These are phyloP conservation scores for Corythaixoides concolor DNA, from an alignment of 2,113 vertebrate species.

Conservation along the genomic window DNA sequence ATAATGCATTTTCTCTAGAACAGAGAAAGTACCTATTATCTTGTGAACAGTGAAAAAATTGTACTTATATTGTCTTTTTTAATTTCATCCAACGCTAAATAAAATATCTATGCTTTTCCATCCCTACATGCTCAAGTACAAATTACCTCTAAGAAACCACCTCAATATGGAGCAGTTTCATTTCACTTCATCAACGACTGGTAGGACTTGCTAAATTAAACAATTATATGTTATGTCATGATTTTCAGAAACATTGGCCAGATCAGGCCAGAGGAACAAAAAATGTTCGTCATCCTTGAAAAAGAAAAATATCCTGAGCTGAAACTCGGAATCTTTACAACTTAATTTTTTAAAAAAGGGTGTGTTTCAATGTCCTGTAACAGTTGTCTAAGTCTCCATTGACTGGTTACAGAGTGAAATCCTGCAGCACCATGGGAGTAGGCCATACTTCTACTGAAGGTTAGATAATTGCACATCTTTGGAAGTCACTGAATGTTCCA, in stretches of 20 bases:
- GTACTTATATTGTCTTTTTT: not conserved
- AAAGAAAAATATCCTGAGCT: not conserved
- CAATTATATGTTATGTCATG: not conserved
- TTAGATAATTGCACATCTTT: not conserved
- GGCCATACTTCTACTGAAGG: not conserved
- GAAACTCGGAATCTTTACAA: not conserved
- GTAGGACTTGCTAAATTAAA: not conserved
- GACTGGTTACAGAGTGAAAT: not conserved
- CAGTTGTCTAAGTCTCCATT: not conserved
- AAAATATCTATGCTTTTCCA: not conserved
- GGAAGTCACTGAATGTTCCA: not conserved
- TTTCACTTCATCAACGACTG: not conserved
- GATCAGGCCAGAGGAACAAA: not conserved
- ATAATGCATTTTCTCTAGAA: not conserved
- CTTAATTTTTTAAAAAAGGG: not conserved
- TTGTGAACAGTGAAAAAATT: not conserved
- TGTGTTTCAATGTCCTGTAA: not conserved
- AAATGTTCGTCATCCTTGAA: not conserved
- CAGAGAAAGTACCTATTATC: not conserved
- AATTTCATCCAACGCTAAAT: not conserved
- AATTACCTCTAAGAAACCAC: not conserved
- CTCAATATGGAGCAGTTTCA: not conserved
- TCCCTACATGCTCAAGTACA: not conserved
- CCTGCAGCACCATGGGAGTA: fast-evolving
- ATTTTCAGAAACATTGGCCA: not conserved